Conservation (phyloP, 1,140 invertebrate species). For the Drosophila quadrilineata region DNA sequence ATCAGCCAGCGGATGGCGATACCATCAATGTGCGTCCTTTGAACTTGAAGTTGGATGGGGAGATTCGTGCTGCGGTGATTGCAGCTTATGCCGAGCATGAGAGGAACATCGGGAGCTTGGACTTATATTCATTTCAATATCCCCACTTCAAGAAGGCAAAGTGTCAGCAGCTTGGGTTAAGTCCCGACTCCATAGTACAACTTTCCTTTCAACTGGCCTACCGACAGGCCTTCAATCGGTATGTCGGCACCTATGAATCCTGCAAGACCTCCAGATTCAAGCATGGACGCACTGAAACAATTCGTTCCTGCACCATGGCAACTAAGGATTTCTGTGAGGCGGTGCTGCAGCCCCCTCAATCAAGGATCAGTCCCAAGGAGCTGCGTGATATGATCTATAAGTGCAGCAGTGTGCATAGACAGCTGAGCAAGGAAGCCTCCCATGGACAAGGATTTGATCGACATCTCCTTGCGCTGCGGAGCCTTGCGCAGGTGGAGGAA, state of each 20-base stretch:
- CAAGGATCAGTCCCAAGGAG: constrained; percentile 83
- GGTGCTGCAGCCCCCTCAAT: constrained; percentile 82
- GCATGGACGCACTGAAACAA: constrained; percentile 97
- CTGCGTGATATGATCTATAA: constrained; percentile 89
- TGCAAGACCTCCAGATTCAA: constrained; percentile 98
- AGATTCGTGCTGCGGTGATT: constrained; percentile 85
- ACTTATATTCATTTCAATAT: constrained; percentile 89
- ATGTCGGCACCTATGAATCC: constrained; percentile 95
- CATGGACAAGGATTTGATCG: constrained; percentile 99
- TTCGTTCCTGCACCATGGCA: constrained; percentile 92
- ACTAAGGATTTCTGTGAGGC: constrained; percentile 88
- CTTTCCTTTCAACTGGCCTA: constrained; percentile 96
- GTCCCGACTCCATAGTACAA: constrained; percentile 98
- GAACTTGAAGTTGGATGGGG: constrained; percentile 89
- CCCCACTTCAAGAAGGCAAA: constrained; percentile 87
- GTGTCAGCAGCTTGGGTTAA: constrained; percentile 92
- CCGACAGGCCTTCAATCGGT: constrained; percentile 87
- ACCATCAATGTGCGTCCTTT: constrained; percentile 54
- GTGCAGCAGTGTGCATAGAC: constrained; percentile 91
- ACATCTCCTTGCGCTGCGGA: constrained; percentile 93
- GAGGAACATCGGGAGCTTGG: constrained; percentile 85
- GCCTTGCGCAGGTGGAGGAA: constrained; percentile 86
- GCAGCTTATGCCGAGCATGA: constrained; percentile 86
- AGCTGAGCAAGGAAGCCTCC: constrained; percentile 95
- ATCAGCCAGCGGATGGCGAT: constrained; percentile 77